phyloP scores from a whole-genome alignment of 2,888 invertebrate species.

The Apomyelois bistriatella region DNA sequence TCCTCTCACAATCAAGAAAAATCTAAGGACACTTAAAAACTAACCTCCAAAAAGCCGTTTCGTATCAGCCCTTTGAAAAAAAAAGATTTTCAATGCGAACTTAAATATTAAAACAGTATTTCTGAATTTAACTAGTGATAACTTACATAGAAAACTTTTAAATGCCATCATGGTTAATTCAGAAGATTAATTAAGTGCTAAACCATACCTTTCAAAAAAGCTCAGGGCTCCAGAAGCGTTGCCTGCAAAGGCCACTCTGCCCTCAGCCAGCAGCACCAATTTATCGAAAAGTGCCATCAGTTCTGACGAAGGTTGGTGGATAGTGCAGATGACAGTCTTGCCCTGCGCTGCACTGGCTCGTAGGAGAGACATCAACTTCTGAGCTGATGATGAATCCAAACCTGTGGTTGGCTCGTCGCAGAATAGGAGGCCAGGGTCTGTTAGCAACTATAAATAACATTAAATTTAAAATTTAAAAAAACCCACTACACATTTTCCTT shows the following conservation, averaged over 20 bases:
- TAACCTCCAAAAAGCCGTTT: no score
- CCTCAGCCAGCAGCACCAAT: constrained; percentile 90
- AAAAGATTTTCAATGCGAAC: no score
- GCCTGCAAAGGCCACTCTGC: constrained; percentile 92
- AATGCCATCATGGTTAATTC: no score
- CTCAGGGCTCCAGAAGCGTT: constrained; percentile 69
- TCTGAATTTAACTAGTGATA: no score
- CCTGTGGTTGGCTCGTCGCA: constrained; percentile 98
- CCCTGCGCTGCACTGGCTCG: constrained; percentile 86
- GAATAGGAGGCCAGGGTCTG: constrained; percentile 94
- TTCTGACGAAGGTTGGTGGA: constrained; percentile 96
- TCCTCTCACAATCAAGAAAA: no score
- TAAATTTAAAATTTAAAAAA: no score
- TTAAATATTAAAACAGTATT: no score
- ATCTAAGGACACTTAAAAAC: no score
- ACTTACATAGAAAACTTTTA: no score
- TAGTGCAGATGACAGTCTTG: constrained; percentile 94
- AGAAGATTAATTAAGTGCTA: no score
- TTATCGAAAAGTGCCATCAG: constrained; percentile 90
- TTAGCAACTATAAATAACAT: constrained; percentile 83
- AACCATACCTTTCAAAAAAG: constrained; percentile 83
- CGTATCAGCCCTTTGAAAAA: no score
- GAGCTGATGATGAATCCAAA: constrained; percentile 94
- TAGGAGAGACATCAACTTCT: constrained; percentile 87
- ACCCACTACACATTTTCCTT: no score